These are phyloP conservation scores for Struthio camelus DNA, from an alignment of 2,113 vertebrate genomes.

Conservation along the genomic window DNA sequence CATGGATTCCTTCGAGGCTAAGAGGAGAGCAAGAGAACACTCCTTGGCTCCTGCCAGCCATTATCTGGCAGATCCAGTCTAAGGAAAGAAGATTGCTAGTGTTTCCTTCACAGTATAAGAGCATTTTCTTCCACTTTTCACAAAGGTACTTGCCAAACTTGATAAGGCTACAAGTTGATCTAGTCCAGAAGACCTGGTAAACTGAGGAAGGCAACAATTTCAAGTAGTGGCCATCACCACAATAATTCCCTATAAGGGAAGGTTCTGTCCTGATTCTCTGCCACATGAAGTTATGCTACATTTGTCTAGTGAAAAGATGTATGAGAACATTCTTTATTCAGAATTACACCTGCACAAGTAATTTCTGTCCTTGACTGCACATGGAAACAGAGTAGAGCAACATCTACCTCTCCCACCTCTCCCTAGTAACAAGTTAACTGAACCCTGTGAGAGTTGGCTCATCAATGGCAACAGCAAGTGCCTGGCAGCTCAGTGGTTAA, in stretches of 20 bases:
- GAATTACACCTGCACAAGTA: background rate
- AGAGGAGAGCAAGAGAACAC: background rate
- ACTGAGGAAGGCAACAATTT: background rate
- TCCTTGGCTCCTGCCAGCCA: background rate
- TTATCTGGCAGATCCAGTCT: background rate
- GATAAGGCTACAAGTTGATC: background rate
- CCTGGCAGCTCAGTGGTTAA: background rate
- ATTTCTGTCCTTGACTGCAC: rapidly evolving
- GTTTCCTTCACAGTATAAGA: background rate
- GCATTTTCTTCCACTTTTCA: background rate
- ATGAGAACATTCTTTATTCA: background rate
- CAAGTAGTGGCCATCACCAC: background rate
- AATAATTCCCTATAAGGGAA: background rate
- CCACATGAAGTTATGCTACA: rapidly evolving
- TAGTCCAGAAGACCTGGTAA: background rate
- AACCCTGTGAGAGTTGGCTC: background rate
- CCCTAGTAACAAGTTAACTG: background rate
- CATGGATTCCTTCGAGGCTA: background rate
- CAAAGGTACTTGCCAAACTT: background rate
- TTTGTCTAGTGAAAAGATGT: rapidly evolving
- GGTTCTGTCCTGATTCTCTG: background rate
- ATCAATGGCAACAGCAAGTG: rapidly evolving
- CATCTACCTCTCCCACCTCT: background rate
- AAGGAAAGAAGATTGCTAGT: background rate
- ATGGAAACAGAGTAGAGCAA: rapidly evolving